Conservation (phyloP, 2,113 vertebrate species). For the Sciurus niger region DNA sequence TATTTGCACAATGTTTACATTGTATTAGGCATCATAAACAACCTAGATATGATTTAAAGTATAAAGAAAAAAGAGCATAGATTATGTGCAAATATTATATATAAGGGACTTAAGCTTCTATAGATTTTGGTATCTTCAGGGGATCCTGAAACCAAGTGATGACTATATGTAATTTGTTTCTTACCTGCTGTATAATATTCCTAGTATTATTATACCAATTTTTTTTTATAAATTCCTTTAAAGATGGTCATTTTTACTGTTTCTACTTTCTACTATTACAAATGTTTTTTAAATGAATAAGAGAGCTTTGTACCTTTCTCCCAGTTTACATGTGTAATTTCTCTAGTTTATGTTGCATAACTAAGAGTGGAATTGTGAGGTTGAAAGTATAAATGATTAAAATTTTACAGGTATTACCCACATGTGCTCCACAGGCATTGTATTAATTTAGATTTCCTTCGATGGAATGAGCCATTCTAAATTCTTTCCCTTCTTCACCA, state of each 20-base stretch:
- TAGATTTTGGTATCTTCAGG: not conserved
- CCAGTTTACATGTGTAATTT: not conserved
- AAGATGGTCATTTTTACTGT: not conserved
- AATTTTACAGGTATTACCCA: not conserved
- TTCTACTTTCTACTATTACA: constrained; percentile 36
- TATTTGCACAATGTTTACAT: not conserved
- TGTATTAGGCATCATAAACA: not conserved
- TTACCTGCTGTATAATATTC: not conserved
- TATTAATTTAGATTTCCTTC: not conserved
- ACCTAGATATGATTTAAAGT: not conserved
- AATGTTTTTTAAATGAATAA: not conserved
- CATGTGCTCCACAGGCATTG: not conserved
- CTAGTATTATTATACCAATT: not conserved
- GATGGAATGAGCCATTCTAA: not conserved
- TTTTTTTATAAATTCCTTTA: constrained; percentile 9
- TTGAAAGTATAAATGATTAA: not conserved
- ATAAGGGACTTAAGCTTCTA: not conserved
- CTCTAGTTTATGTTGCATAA: not conserved
- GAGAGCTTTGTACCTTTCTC: not conserved
- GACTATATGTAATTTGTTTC: not conserved
- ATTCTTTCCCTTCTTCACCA: not conserved
- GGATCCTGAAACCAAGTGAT: not conserved
- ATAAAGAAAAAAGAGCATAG: not conserved
- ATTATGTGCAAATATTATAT: not conserved
- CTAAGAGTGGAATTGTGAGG: not conserved